Evolutionary conservation across 2,113 vertebrate genomes (phyloP).

Genomic region (Thermophis baileyi): DNA sequence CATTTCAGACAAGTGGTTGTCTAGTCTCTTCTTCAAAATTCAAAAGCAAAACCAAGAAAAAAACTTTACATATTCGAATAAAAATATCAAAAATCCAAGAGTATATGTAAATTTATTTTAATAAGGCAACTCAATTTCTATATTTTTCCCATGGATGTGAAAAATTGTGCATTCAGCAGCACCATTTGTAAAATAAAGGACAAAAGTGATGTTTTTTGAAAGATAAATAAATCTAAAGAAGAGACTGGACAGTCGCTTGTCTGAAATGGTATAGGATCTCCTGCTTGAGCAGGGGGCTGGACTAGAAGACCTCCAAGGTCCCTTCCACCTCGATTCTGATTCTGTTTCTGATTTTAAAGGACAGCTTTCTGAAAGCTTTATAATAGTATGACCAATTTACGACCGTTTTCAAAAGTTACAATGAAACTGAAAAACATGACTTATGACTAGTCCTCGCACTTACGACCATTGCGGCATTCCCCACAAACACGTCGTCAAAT

Average conservation of each 20-base stretch:
- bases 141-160: neutral
- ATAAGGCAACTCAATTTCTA: neutral
- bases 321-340: no score
- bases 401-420: neutral
- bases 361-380: neutral
- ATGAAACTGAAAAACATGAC: neutral
- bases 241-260: no score
- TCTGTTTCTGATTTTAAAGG: neutral
- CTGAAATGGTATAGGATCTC: no score
- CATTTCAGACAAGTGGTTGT: no score
- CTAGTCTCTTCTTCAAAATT: neutral
- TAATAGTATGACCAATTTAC: neutral
- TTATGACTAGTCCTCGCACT: neutral
- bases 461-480: neutral
- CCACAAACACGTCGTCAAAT: neutral
- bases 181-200: neutral
- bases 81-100: neutral
- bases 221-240: neutral
- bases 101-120: neutral
- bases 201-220: neutral
- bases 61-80: neutral
- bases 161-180: neutral
- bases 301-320: no score
- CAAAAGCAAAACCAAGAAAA: neutral
- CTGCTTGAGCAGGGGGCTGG: no score